A percentile compares a stretch with the other conserved stretches of the same genome.
These are phyloP conservation scores for Hesperophylax magnus DNA, from an alignment of 1,140 invertebrate species.

Conservation along the genomic window DNA sequence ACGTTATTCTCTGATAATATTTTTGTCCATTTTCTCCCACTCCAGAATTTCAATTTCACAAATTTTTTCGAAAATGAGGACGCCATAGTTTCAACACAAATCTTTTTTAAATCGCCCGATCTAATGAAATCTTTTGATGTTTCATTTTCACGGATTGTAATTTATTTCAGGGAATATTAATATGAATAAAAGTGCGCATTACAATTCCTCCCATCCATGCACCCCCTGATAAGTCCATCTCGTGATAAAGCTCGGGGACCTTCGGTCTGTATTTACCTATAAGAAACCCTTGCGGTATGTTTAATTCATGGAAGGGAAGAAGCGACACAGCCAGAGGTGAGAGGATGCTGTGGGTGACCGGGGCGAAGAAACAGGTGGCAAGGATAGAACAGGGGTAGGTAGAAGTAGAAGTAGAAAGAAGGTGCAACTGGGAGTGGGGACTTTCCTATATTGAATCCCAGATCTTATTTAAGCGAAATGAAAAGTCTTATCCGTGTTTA, in stretches of 20 bases:
- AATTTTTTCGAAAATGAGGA: too few species aligned
- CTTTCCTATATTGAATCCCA: slow-evolving; percentile 51
- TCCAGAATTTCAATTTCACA: too few species aligned
- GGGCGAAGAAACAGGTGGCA: background rate
- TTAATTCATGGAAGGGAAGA: slow-evolving; percentile 54
- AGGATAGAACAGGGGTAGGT: background rate
- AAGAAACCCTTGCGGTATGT: slow-evolving; percentile 48
- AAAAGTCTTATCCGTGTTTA: slow-evolving; percentile 55
- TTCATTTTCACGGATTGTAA: too few species aligned
- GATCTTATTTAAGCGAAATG: slow-evolving; percentile 56
- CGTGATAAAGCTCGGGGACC: slow-evolving; percentile 9
- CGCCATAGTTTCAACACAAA: too few species aligned
- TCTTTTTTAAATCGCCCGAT: too few species aligned
- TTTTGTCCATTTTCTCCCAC: too few species aligned
- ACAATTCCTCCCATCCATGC: too few species aligned
- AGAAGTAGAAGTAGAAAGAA: background rate
- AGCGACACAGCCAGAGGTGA: slow-evolving; percentile 3
- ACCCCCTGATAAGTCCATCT: slow-evolving; percentile 5
- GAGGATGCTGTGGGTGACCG: slow-evolving; percentile 16
- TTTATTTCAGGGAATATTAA: too few species aligned
- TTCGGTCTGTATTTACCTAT: slow-evolving; percentile 34
- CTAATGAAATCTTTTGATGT: too few species aligned
- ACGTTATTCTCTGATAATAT: too few species aligned
- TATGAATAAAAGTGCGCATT: too few species aligned
- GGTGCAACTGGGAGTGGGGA: background rate